Evolutionary conservation across 2,797 vertebrate genomes (phyloP), one percentile per base, ranked within the genome.

Genomic region (Propithecus perrieri): DNA sequence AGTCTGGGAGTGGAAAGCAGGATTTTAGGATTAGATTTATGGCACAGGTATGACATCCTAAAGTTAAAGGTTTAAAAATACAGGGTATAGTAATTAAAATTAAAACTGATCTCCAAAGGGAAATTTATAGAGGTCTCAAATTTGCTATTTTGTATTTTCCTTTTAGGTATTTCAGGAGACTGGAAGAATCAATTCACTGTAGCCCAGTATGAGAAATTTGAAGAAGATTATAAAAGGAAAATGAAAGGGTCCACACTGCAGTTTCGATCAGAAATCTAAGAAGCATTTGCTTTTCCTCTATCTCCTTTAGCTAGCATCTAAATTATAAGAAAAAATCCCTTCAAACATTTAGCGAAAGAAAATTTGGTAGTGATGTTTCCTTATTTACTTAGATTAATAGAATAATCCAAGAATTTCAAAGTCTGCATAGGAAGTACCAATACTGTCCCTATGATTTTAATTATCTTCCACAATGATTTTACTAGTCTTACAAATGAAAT

Each of bases 161-260:
- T 71, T 97, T 86, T 97, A 99, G 99, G 99, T 76, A 98, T 98
- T 98, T 99, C 99, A 1, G 99, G 99, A n/a, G 99, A 99, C 75
- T 99, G 99, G 99, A 98, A 78, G 89, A 99, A 99, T 96, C 98
- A 99, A 76, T 99, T 99, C 95, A 99, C 98, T 78, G 91, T 98
- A 0, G 98, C 98, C 91, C 99, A 99, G 89, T 97, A 97, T 79
- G 98, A 98, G 94, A 89, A 95, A 86, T 99, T 99, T 97, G 99
- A 99, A 79, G 98, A 99, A 95, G 98, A 99, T 96, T 99, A 99
- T 53, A 79, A 98, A 92, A 97, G 97, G 90, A 98, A 99, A 97
- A 99, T 99, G 97, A 90, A 74, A 89, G 98, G 92, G 0, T 96
- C 94, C 53, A 86, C 98, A 86, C 98, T 99, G 67, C 98, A 98